A percentile compares a stretch with the other conserved stretches of the same genome.
Conservation (phyloP, 2,113 vertebrate genomes). For the Galeopterus variegatus region DNA sequence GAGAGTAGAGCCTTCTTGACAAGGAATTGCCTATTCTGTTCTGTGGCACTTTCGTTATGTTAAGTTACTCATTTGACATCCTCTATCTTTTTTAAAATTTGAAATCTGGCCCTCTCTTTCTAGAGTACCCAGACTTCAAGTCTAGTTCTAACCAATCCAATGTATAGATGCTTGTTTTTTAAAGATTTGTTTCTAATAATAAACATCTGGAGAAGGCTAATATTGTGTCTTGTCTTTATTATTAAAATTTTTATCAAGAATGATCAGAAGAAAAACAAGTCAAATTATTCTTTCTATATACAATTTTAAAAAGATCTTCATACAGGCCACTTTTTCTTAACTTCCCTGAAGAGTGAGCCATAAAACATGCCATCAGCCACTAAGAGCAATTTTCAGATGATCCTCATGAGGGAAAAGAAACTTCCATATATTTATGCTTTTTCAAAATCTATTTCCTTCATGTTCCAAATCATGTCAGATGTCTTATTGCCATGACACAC, state of each 20-base stretch:
- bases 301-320: conserved; percentile 38
- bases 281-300: neutral
- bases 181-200: neutral
- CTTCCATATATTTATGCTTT: conserved; percentile 24
- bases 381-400: conserved; percentile 37
- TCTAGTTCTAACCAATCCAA: conserved; percentile 26
- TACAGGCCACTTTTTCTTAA: neutral
- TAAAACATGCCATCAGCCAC: conserved; percentile 29
- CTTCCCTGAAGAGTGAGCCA: neutral
- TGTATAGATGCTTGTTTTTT: neutral
- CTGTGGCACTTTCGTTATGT: conserved; percentile 2
- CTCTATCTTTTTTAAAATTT: conserved; percentile 52
- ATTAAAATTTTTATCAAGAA: conserved; percentile 12
- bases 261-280: neutral
- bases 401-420: neutral
- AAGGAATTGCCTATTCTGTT: neutral
- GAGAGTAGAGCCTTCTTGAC: neutral
- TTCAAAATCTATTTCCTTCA: conserved; percentile 71
- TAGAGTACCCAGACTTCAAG: neutral
- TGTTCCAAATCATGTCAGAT: conserved; percentile 24
- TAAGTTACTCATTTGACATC: neutral
- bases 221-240: neutral
- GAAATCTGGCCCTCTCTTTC: conserved; percentile 12
- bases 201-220: conserved; percentile 61
- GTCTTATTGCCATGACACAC: conserved; percentile 10